phyloP scores from a whole-genome alignment of 2,797 vertebrate species.

The Euphonia xanthogaster region DNA sequence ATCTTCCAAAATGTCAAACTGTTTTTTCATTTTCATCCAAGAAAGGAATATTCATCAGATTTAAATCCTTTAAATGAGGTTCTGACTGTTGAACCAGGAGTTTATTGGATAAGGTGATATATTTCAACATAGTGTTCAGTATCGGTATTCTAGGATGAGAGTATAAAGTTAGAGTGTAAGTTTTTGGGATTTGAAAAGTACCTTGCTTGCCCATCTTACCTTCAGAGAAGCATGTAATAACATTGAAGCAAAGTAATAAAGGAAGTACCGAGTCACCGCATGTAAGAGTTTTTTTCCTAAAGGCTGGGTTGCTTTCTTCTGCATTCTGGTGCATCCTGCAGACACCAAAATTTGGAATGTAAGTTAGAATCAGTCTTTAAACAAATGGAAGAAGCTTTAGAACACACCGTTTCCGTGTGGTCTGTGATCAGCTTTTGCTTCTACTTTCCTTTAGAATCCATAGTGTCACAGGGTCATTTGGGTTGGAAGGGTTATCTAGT shows the following conservation, averaged over 20 bases:
- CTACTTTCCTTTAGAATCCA: neutral
- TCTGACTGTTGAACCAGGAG: neutral
- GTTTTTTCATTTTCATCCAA: neutral
- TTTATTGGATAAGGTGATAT: neutral
- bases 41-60: neutral
- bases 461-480: neutral
- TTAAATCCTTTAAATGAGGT: conserved; percentile 29
- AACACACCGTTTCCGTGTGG: neutral
- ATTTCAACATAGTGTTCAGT: neutral
- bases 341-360: neutral
- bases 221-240: neutral
- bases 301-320: neutral
- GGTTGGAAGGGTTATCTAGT: neutral
- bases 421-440: neutral
- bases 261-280: neutral
- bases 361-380: neutral
- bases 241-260: neutral
- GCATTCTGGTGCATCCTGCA: neutral
- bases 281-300: neutral
- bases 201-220: neutral
- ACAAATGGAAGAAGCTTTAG: neutral
- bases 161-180: neutral
- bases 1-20: conserved; percentile 18
- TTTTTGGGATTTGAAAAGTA: neutral
- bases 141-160: neutral